A percentile compares a stretch with the other conserved stretches of the same genome.
Evolutionary conservation across 2,888 invertebrate genomes (phyloP).

Genomic region (Amphimallon solstitiale): DNA sequence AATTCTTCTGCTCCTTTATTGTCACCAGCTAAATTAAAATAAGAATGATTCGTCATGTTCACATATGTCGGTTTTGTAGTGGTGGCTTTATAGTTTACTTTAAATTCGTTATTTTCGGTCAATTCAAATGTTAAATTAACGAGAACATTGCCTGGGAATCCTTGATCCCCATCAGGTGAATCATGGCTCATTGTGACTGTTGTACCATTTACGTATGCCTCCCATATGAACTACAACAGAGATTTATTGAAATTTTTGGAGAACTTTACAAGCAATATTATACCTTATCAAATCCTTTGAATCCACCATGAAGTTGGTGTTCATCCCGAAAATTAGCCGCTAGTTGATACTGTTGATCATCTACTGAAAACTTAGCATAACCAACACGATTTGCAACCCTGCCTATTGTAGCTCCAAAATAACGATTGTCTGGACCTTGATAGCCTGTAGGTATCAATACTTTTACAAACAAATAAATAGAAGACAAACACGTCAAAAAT

Average conservation of each 20-base stretch:
- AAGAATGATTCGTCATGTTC: slow-evolving; percentile 88
- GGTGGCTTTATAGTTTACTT: slow-evolving; percentile 79
- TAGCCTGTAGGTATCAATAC: slow-evolving; percentile 72
- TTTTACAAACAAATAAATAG: too few relatives aligned
- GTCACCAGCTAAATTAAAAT: slow-evolving; percentile 94
- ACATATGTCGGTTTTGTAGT: slow-evolving; percentile 83
- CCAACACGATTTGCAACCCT: slow-evolving; percentile 86
- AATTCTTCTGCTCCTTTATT: slow-evolving; percentile 73
- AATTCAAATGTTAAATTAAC: slow-evolving; percentile 77
- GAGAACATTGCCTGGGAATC: slow-evolving; percentile 86
- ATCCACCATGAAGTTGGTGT: slow-evolving; percentile 85
- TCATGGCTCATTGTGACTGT: slow-evolving; percentile 78
- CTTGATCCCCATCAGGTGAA: slow-evolving; percentile 84
- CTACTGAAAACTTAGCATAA: slow-evolving; percentile 75
- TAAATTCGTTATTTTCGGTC: slow-evolving; percentile 77
- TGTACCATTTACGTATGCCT: slow-evolving; percentile 68
- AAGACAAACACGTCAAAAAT: too few relatives aligned
- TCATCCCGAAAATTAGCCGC: slow-evolving; percentile 75
- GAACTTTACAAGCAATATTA: background rate
- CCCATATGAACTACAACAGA: slow-evolving; percentile 73
- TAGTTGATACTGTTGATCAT: slow-evolving; percentile 75
- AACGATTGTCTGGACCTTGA: slow-evolving; percentile 74
- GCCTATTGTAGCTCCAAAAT: slow-evolving; percentile 90
- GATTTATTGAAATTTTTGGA: background rate
- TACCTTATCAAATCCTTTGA: slow-evolving; percentile 83